Conservation (phyloP, 30 jellyfish, hydroid and myxozoan species). For the Euphysa ruthae region DNA sequence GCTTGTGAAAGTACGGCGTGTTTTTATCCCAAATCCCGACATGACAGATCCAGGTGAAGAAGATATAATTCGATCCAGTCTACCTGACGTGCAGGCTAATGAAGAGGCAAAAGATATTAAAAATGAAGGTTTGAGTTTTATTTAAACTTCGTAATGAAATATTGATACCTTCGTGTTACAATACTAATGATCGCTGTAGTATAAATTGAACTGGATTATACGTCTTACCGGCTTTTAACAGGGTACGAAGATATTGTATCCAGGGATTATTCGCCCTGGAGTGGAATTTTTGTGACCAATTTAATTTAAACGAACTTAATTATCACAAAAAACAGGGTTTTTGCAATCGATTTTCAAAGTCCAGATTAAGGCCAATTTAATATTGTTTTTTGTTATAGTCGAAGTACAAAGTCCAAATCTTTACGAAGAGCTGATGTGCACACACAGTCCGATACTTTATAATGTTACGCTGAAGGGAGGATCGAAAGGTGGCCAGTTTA, state of each 20-base stretch:
- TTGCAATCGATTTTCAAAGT: too few relatives aligned
- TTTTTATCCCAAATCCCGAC: constrained; percentile 84
- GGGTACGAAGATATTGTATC: too few relatives aligned
- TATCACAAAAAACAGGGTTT: too few relatives aligned
- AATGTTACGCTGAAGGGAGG: constrained; percentile 92
- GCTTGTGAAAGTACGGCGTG: constrained; percentile 90
- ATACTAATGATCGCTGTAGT: too few relatives aligned
- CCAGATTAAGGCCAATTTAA: too few relatives aligned
- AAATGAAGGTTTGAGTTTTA: constrained; percentile 96
- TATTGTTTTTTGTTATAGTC: neutral
- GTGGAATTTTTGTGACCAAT: too few relatives aligned
- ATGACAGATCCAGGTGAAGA: constrained; percentile 70
- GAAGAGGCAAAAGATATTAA: constrained; percentile 36
- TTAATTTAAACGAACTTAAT: too few relatives aligned
- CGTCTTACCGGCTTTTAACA: too few relatives aligned
- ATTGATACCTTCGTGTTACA: too few relatives aligned
- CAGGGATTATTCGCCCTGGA: too few relatives aligned
- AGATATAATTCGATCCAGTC: constrained; percentile 61
- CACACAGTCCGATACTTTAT: constrained; percentile 89
- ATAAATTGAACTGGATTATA: too few relatives aligned
- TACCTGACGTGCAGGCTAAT: constrained; percentile 6
- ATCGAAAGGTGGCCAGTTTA: constrained; percentile 69
- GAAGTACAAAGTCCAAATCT: constrained; percentile 23
- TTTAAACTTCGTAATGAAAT: too few relatives aligned
- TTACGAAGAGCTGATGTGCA: constrained; percentile 50